These are phyloP conservation scores for Reticulitermes speratus DNA, from an alignment of 1,140 invertebrate genomes.

Conservation along the genomic window DNA sequence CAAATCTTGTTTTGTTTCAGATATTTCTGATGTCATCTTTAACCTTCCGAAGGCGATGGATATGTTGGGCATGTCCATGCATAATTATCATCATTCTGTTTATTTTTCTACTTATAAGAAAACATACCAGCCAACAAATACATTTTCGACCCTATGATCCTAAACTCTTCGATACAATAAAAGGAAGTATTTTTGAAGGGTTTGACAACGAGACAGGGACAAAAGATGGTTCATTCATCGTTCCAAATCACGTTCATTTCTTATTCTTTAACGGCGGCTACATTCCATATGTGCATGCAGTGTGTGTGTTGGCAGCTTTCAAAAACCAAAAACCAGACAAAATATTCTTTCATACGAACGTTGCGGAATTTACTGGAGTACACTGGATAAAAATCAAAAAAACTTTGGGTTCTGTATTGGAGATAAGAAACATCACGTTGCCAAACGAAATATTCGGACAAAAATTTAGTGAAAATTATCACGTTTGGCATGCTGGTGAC, in stretches of 20 bases:
- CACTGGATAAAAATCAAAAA: neutral
- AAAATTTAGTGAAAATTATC: slow-evolving; percentile 4
- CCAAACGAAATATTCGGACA: slow-evolving; percentile 11
- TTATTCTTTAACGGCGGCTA: neutral
- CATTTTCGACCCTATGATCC: neutral
- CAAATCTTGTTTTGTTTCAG: no score
- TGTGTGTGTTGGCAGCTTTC: neutral
- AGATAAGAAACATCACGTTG: neutral
- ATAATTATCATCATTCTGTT: no score
- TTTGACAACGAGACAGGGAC: neutral
- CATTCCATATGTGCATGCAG: neutral
- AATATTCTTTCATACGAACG: neutral
- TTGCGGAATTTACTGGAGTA: neutral
- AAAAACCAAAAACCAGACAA: neutral
- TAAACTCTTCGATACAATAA: neutral
- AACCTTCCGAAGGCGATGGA: no score
- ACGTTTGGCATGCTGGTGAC: neutral
- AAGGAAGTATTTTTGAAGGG: slow-evolving; percentile 1
- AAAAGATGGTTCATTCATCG: neutral
- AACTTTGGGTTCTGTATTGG: neutral
- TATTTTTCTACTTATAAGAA: no score
- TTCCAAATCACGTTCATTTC: neutral
- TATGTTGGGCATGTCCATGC: no score
- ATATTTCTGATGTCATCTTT: no score
- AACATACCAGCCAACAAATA: neutral